Percentiles rank a stretch among this genome's conserved stretches.
These are phyloP conservation scores for Sitodiplosis mosellana DNA, from an alignment of 1,140 invertebrate species.

Conservation along the genomic window DNA sequence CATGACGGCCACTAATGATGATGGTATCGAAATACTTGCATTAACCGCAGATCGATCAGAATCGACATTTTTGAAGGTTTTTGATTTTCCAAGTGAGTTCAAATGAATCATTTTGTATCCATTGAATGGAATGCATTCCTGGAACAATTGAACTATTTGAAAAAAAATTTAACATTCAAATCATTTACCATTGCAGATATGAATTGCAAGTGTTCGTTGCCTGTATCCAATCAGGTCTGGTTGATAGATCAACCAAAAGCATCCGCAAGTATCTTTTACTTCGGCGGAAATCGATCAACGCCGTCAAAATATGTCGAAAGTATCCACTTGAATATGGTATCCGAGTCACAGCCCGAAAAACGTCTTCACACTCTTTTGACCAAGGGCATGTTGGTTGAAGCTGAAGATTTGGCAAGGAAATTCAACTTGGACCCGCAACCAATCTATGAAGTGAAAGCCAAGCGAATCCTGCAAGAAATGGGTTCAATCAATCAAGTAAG, in stretches of 20 bases:
- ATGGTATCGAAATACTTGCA: constrained; percentile 17
- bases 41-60: constrained; percentile 12
- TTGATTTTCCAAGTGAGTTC: constrained; percentile 20
- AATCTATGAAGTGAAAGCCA: constrained; percentile 20
- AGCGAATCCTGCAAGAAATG: constrained; percentile 16
- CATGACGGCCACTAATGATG: constrained; percentile 16
- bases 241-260: constrained; percentile 18
- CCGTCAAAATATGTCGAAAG: constrained; percentile 8
- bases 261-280: constrained; percentile 20
- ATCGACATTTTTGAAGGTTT: constrained; percentile 13
- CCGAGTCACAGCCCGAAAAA: constrained; percentile 22
- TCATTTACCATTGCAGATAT: constrained; percentile 9
- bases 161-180: no score
- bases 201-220: constrained; percentile 18
- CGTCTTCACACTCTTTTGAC: constrained; percentile 21
- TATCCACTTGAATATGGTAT: constrained; percentile 20
- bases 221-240: constrained; percentile 16
- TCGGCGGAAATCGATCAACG: constrained; percentile 10
- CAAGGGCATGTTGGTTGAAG: constrained; percentile 21
- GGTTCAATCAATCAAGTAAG: constrained; percentile 9
- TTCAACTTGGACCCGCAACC: constrained; percentile 22
- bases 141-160: no score
- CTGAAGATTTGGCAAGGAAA: constrained; percentile 19
- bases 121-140: neutral
- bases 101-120: neutral